Conservation (phyloP, 1,140 invertebrate genomes). For the Apis cerana region DNA sequence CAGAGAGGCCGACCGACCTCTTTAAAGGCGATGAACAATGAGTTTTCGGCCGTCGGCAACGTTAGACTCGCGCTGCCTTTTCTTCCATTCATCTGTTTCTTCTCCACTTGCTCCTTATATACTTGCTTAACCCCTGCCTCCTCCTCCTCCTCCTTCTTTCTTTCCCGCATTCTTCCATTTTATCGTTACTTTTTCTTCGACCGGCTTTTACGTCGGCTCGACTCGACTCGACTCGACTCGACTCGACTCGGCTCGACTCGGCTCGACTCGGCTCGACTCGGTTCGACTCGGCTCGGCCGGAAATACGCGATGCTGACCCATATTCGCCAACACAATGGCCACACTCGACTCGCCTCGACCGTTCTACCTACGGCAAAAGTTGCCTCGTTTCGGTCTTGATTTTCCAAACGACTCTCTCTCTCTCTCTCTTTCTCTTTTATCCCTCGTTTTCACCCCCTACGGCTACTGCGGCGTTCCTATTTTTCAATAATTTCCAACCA, state of each 20-base stretch:
- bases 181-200: slow-evolving; percentile 28
- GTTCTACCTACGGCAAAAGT: slow-evolving; percentile 43
- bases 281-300: slow-evolving; percentile 27
- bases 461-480: background rate
- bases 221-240: no score
- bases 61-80: slow-evolving; percentile 3
- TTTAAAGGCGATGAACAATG: slow-evolving; percentile 52
- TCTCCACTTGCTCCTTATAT: background rate
- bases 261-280: background rate
- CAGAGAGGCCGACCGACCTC: slow-evolving; percentile 19
- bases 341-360: slow-evolving; percentile 48
- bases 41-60: slow-evolving; percentile 21
- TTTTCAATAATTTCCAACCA: slow-evolving; percentile 47
- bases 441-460: background rate
- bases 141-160: background rate
- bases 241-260: background rate
- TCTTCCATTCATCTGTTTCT: slow-evolving; percentile 11
- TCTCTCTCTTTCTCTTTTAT: background rate
- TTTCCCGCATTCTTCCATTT: background rate
- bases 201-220: slow-evolving; percentile 22
- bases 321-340: slow-evolving; percentile 60
- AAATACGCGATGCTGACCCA: slow-evolving; percentile 58
- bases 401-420: slow-evolving; percentile 44
- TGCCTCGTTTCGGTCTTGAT: slow-evolving; percentile 47
- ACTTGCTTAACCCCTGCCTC: background rate